Evolutionary conservation across 2,888 invertebrate genomes (phyloP).

Genomic region (Watsonalla cultraria): DNA sequence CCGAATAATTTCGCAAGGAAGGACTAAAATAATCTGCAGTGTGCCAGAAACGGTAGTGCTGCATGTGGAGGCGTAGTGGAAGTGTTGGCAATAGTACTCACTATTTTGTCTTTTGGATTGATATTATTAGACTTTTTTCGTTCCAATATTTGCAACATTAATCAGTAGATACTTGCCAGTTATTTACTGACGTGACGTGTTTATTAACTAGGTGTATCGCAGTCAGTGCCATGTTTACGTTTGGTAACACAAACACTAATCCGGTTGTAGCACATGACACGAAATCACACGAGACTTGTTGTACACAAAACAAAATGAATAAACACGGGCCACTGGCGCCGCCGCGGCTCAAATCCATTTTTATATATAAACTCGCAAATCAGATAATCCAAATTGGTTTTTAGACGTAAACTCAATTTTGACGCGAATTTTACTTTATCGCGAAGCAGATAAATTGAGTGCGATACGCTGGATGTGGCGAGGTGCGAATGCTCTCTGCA

Average conservation of each 20-base stretch:
- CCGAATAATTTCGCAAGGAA: not conserved
- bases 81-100: too few species aligned
- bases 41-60: not conserved
- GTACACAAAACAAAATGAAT: conserved; percentile 23
- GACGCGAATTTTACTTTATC: conserved; percentile 72
- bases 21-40: not conserved
- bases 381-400: conserved; percentile 76
- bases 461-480: conserved; percentile 52
- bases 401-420: conserved; percentile 74
- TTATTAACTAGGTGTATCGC: too few species aligned
- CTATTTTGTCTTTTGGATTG: too few species aligned
- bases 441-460: conserved; percentile 67
- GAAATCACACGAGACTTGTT: conserved; percentile 4
- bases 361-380: conserved; percentile 66
- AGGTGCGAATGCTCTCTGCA: conserved; percentile 35
- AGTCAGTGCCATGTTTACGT: too few species aligned
- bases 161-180: too few species aligned
- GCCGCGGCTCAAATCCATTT: conserved; percentile 38
- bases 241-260: not conserved
- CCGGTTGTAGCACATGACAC: not conserved
- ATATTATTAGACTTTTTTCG: too few species aligned
- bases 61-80: too few species aligned
- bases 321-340: conserved; percentile 23
- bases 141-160: too few species aligned
- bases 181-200: too few species aligned